Conservation (phyloP, 2,888 invertebrate species). For the Atethmia centrago region DNA sequence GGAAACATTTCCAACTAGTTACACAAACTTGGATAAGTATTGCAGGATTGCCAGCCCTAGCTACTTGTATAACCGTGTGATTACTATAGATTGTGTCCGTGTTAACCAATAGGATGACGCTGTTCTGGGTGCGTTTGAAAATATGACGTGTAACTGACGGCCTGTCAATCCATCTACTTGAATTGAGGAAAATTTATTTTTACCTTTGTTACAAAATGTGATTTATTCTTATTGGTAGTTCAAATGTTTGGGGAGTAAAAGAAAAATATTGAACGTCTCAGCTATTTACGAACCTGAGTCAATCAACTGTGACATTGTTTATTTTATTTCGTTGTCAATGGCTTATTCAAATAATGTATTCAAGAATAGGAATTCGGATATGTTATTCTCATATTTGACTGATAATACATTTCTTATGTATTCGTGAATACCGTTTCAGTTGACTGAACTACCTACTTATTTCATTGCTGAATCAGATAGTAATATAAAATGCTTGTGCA, state of each 20-base stretch:
- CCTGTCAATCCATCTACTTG: constrained; percentile 45
- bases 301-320: constrained; percentile 48
- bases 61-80: constrained; percentile 33
- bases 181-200: constrained; percentile 36
- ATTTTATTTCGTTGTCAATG: constrained; percentile 23
- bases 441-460: neutral
- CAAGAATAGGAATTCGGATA: constrained; percentile 21
- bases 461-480: neutral
- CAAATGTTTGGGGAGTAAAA: constrained; percentile 27
- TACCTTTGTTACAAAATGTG: constrained; percentile 35
- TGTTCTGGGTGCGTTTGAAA: constrained; percentile 26
- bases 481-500: neutral
- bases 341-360: constrained; percentile 43
- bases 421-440: constrained; percentile 2
- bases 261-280: constrained; percentile 42
- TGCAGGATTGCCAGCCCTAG: constrained; percentile 30
- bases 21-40: constrained; percentile 39
- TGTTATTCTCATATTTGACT: constrained; percentile 15
- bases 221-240: constrained; percentile 41
- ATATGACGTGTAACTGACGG: constrained; percentile 21
- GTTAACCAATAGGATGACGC: constrained; percentile 9
- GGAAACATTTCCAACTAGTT: constrained; percentile 57
- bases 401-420: constrained; percentile 6
- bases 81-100: constrained; percentile 13
- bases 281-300: constrained; percentile 30